A percentile compares a stretch with the other conserved stretches of the same genome.
phyloP scores from a whole-genome alignment of 1,140 invertebrate species.

The Caenorhabditis tropicalis region DNA sequence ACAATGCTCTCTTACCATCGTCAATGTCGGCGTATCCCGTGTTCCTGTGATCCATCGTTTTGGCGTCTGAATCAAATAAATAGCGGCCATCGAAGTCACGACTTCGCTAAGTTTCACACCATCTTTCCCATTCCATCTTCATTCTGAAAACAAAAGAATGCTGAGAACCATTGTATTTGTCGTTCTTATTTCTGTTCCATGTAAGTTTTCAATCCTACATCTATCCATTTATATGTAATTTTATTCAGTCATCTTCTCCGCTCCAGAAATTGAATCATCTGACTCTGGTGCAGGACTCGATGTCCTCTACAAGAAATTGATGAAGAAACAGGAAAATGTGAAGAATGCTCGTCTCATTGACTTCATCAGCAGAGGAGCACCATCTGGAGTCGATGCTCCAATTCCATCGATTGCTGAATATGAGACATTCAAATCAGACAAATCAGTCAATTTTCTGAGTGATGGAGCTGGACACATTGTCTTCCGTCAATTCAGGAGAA shows the following conservation, averaged over 20 bases:
- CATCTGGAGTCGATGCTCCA: constrained; percentile 40
- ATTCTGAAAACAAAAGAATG: constrained; percentile 16
- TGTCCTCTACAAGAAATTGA: constrained; percentile 6
- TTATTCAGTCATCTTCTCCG: neutral
- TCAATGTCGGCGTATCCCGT: neutral
- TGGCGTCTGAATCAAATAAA: constrained; percentile 27
- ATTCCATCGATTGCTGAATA: constrained; percentile 43
- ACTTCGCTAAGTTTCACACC: constrained; percentile 35
- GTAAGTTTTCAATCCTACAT: neutral
- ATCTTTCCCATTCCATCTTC: neutral
- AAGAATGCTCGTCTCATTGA: constrained; percentile 6
- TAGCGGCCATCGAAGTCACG: constrained; percentile 32
- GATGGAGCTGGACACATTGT: constrained; percentile 32
- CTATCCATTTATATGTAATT: neutral
- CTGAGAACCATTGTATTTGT: neutral
- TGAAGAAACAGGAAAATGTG: constrained; percentile 2
- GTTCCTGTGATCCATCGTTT: neutral
- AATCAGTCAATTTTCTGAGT: constrained; percentile 13
- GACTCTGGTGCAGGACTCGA: neutral
- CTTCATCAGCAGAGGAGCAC: neutral
- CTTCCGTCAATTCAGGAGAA: constrained; percentile 44
- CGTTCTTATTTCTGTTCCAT: neutral
- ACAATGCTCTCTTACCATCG: constrained; percentile 32
- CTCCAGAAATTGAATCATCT: neutral
- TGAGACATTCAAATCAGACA: constrained; percentile 36